Conservation (phyloP, 2,797 vertebrate species). For the Rachycentron canadum region DNA sequence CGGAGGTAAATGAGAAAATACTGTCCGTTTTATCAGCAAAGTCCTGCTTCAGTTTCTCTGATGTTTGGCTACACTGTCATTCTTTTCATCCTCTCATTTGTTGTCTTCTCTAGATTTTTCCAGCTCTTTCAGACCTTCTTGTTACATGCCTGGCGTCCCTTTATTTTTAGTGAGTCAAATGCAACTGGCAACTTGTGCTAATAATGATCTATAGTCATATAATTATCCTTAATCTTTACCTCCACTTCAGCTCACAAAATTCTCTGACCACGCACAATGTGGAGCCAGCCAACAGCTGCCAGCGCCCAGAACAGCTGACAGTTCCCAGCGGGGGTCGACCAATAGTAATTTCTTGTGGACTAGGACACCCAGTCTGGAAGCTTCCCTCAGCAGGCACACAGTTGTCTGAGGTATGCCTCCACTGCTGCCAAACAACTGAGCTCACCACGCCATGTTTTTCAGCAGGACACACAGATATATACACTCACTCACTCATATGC, state of each 20-base stretch:
- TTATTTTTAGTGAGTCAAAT: no score
- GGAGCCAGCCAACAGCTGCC: slow-evolving; percentile 39
- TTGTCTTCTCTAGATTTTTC: background rate
- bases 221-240: background rate
- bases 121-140: background rate
- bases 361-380: slow-evolving; percentile 76
- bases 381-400: slow-evolving; percentile 71
- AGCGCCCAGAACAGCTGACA: slow-evolving; percentile 60
- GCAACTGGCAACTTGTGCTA: background rate
- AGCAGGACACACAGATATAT: slow-evolving; percentile 49
- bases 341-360: slow-evolving; percentile 53
- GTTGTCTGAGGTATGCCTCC: slow-evolving; percentile 77
- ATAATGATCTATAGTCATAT: background rate
- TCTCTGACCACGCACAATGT: slow-evolving; percentile 9
- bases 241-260: slow-evolving; percentile 10
- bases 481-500: slow-evolving; percentile 48
- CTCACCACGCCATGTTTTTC: slow-evolving; percentile 61
- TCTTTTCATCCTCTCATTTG: background rate
- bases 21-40: background rate
- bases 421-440: slow-evolving; percentile 72
- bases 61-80: background rate
- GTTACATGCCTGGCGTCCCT: background rate
- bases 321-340: slow-evolving; percentile 42
- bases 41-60: background rate
- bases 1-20: background rate